Base-by-base conservation (phyloP, 2,113 vertebrate species). In the Caranx melampygus region DNA sequence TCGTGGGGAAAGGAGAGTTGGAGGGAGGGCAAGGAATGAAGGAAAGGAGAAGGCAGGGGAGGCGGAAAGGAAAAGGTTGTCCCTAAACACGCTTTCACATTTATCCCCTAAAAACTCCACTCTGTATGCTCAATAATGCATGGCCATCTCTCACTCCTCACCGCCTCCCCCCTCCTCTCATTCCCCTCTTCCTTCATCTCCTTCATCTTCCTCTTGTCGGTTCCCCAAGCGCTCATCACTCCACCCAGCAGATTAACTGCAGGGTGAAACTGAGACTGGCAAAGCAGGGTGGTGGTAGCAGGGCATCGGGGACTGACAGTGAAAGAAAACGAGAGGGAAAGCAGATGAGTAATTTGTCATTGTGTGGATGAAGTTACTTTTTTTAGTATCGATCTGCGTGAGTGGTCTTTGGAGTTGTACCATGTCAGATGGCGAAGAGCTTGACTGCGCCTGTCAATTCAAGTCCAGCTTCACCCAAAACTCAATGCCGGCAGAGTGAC, bases 71-170 rank as follows among this genome's bases (percentile, higher is more conserved):
- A 87, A 85, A 89, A 90, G 91, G 88, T 92, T 93, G 87, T 92
- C 88, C 91, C 92, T 91, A 93, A 92, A 92, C 91, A 91, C 65
- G 88, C 89, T 92, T 94, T 93, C 86, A 90, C 89, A 91, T 93
- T 92, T 91, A 92, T 94, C 87, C 89, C 91, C 88, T 91, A 86
- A 94, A 92, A 94, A 90, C 90, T 86, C 85, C 83, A 89, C 91
- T 92, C 91, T 92, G 88, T 94, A 82, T 82, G 67, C 84, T 94
- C 82, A 94, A 93, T 94, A 94, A 94, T 94, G 86, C 87, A 94
- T 93, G 84, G 77, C 88, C 87, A 84, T 81, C 66, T 65, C 85
- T 88, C 76, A 82, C 69, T 76, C 79, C 79, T 57, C 49, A 31
- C 65, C 62, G 63, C 61, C 73, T 21, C 70, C 81, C 64, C 77